These are phyloP conservation scores for Drosophila micromelanica DNA, from an alignment of 1,140 invertebrate genomes.

Conservation along the genomic window DNA sequence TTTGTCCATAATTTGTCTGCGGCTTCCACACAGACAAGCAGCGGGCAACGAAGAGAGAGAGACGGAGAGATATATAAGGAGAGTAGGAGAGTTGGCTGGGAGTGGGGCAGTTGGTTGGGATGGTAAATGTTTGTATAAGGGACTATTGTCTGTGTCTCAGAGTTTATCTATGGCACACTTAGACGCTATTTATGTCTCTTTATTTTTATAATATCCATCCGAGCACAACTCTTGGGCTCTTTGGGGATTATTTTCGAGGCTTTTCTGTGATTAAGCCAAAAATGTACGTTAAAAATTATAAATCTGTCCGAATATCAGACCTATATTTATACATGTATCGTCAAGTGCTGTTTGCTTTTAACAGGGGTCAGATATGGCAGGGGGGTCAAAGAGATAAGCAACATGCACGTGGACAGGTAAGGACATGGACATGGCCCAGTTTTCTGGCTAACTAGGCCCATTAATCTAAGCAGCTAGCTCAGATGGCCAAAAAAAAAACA, in stretches of 20 bases:
- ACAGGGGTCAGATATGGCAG: no score
- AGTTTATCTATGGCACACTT: conserved; percentile 73
- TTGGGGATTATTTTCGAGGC: conserved; percentile 19
- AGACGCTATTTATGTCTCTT: conserved; percentile 71
- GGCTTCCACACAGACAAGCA: conserved; percentile 50
- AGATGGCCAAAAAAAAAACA: conserved; percentile 10
- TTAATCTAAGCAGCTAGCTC: conserved; percentile 34
- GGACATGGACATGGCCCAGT: conserved; percentile 41
- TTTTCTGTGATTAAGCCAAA: conserved; percentile 18
- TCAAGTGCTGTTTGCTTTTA: not conserved
- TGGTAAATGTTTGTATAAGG: not conserved
- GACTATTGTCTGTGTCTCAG: conserved; percentile 39
- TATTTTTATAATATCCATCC: conserved; percentile 55
- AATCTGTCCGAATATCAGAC: conserved; percentile 15
- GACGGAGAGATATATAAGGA: not conserved
- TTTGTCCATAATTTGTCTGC: conserved; percentile 82
- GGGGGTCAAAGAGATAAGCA: conserved; percentile 36
- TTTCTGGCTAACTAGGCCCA: conserved; percentile 24
- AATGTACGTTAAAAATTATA: conserved; percentile 30
- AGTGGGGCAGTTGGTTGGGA: not conserved
- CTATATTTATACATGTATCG: conserved; percentile 3
- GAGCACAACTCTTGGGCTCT: conserved; percentile 23
- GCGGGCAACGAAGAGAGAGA: not conserved
- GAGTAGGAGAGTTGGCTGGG: not conserved
- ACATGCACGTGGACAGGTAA: conserved; percentile 47